phyloP scores from a whole-genome alignment of 2,113 vertebrate species.

The Rynchops niger region DNA sequence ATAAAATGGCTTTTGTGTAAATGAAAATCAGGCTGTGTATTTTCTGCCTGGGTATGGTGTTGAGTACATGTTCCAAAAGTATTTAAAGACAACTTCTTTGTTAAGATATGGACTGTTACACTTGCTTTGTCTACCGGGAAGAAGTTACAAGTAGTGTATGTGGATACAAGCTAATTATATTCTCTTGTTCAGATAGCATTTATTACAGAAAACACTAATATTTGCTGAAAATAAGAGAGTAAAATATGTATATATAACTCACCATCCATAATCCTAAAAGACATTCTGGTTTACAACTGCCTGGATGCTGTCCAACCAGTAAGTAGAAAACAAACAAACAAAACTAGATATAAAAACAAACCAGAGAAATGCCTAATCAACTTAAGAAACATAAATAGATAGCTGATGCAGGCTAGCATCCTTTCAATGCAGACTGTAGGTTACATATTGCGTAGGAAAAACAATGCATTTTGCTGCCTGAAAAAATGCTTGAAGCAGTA shows the following conservation, averaged over 20 bases:
- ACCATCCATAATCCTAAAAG: not conserved
- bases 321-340: not conserved
- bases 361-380: not conserved
- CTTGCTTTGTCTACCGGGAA: not conserved
- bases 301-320: not conserved
- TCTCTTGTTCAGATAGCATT: not conserved
- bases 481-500: not conserved
- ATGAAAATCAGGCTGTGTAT: not conserved
- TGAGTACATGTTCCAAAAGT: not conserved
- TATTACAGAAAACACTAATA: not conserved
- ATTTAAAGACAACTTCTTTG: not conserved
- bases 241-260: not conserved
- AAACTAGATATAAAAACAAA: not conserved
- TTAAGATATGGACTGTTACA: not conserved
- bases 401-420: not conserved
- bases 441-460: not conserved
- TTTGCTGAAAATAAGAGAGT: not conserved
- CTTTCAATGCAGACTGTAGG: not conserved
- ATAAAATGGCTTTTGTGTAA: conserved; percentile 9
- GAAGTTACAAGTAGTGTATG: not conserved
- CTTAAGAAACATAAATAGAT: not conserved
- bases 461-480: not conserved
- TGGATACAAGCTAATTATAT: not conserved
- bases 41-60: not conserved
- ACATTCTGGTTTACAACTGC: not conserved